Base-by-base conservation (phyloP, 2,888 invertebrate genomes). In the Meliscaeva auricollis region DNA sequence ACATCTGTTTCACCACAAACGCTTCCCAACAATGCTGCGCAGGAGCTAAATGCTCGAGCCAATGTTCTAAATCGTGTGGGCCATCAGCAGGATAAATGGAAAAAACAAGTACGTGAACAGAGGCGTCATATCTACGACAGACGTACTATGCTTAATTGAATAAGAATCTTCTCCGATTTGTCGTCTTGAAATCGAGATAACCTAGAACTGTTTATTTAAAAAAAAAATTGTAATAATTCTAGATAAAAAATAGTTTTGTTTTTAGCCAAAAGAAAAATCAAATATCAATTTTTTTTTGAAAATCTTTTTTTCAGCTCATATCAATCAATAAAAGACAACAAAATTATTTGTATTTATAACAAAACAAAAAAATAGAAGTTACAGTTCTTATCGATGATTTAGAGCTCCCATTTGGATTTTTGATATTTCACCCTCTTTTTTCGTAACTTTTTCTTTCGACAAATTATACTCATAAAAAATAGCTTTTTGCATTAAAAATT, bases 41-140 rank as follows among this genome's bases (percentile, higher is more conserved):
- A 96, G 91, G 95, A 95, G 88, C 94, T 97, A 94, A 96, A 96
- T 35, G 94, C 95, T 1, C 94, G 97, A 44, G 91, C 91, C 32
- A 96, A 95, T 90, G 98, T 98, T 2, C 94, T 99, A 26, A 98
- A 98, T 93, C 94, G 98, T 83, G 98, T 99, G 52, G 98, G 98
- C 0, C 97, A 98, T 90, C 98, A 99, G 90, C 98, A 98, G 92
- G 97, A 98, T 92, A 98, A 98, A 90, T 99, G 99, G 99, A 99
- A 99, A 93, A 94, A 96, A 48, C 98, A 98, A 92, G 99, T 99
- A 5, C 96, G 98, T 8, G 92, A 92, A 84, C 92, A 92, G 75
- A 94, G 99, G 68, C 95, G 96, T 88, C 98, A 98, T 92, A 99
- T 99, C 90, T 99, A 99, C 91, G 98, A 99, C 92, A 94, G 97